Base-by-base conservation (phyloP, 2,797 vertebrate species). In the Lophotriccus pileatus region DNA sequence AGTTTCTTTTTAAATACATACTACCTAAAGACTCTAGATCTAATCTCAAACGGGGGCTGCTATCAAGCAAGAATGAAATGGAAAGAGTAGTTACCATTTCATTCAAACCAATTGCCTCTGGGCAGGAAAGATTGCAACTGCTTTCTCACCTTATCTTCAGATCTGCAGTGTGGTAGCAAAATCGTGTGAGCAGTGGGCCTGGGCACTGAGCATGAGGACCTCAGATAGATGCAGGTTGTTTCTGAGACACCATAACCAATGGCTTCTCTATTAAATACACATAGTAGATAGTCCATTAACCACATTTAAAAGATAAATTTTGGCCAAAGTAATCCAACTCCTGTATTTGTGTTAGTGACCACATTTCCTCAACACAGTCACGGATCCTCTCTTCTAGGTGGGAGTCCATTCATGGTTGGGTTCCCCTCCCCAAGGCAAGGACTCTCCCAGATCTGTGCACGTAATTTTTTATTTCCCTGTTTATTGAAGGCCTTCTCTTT, bases 221-320 rank as follows among this genome's bases (percentile, higher is more conserved):
- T 53, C 55, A 68, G 23, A 7, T 20, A 34, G 64, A 13, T 1
- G 1, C 39, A 28, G 28, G 10, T 14, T 20, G 2, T 11, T 59
- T 72, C 41, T 0, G 0, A 49, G 44, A 64, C 47, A 21, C 36
- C 19, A 2, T 21, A 39, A 10, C 14, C 44, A 72, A 3, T 8
- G 15, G 7, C 67, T 44, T 3, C 36, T 47, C 30, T 21, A 2
- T 7, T 25, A 46, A 49, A 27, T 21, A 14, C 14, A 32, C 15
- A 22, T 27, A 24, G 34, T 12, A 79, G 6, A 7, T 3, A 37
- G 23, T 56, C 39, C 52, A 53, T 14, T 25, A 67, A 62, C 37
- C 7, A 62, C 17, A 55, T 62, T 43, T 27, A 47, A 80, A 83
- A 18, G 15, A 55, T 24, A 43, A 4, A 19, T 63, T 88, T 39